These are phyloP conservation scores for Vespertilio murinus DNA, from an alignment of 2,797 vertebrate genomes.

Conservation along the genomic window DNA sequence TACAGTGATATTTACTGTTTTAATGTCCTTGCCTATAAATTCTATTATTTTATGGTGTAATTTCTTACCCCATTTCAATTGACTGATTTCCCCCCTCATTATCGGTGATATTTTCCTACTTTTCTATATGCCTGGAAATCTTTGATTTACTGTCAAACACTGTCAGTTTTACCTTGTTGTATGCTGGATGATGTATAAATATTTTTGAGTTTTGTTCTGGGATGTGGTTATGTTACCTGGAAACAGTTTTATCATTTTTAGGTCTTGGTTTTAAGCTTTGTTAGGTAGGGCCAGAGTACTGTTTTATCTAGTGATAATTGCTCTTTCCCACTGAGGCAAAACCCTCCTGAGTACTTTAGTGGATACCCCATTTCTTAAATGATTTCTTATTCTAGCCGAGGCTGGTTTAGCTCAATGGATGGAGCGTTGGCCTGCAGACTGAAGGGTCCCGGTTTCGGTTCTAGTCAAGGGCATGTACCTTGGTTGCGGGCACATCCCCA, in stretches of 20 bases:
- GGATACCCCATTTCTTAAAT: background rate
- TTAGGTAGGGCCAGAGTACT: background rate
- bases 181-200: background rate
- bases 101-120: background rate
- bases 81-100: background rate
- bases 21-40: background rate
- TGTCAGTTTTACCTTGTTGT: background rate
- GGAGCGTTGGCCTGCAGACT: too few relatives aligned
- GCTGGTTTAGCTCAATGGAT: too few relatives aligned
- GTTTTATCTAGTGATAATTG: background rate
- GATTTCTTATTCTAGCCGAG: background rate
- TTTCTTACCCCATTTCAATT: background rate
- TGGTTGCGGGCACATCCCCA: too few relatives aligned
- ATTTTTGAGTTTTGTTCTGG: background rate
- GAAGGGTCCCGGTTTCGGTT: too few relatives aligned
- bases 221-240: background rate
- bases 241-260: background rate
- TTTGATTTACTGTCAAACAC: background rate
- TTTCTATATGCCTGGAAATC: background rate
- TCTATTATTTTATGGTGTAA: background rate
- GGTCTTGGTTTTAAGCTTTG: conserved; percentile 6
- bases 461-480: too few relatives aligned
- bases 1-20: background rate
- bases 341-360: background rate
- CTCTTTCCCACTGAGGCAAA: background rate